Percentiles rank a stretch among this genome's conserved stretches.
phyloP scores from a whole-genome alignment of 1,140 invertebrate species.

The Patella vulgata region DNA sequence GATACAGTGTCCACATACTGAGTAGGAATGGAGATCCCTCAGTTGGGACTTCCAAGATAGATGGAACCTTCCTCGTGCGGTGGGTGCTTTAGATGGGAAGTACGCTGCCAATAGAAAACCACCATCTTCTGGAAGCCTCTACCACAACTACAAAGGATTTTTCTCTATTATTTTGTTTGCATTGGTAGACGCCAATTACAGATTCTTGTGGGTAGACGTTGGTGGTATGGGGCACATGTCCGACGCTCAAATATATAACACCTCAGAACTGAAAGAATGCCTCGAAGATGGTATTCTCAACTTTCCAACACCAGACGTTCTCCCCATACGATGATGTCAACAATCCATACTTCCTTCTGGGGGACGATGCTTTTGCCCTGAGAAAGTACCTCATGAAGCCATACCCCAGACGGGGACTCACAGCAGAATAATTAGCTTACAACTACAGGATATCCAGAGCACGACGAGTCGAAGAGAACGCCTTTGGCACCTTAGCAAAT shows the following conservation, averaged over 20 bases:
- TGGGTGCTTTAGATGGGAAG: slow-evolving; percentile 8
- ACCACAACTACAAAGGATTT: slow-evolving; percentile 59
- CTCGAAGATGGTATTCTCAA: neutral
- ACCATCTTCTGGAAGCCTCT: slow-evolving; percentile 44
- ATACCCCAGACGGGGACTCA: slow-evolving; percentile 39
- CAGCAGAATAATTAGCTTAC: slow-evolving; percentile 36
- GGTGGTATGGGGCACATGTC: no score
- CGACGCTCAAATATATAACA: slow-evolving; percentile 6
- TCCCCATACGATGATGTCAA: slow-evolving; percentile 6
- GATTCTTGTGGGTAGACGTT: slow-evolving; percentile 59
- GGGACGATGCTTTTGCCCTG: slow-evolving; percentile 46
- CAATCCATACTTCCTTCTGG: slow-evolving; percentile 38
- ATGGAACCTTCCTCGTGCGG: slow-evolving; percentile 6
- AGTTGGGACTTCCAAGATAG: neutral
- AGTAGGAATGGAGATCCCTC: neutral
- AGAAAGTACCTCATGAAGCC: slow-evolving; percentile 35
- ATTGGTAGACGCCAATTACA: slow-evolving; percentile 59
- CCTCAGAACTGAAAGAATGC: neutral
- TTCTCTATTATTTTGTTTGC: slow-evolving; percentile 57
- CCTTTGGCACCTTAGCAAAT: no score
- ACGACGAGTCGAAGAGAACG: slow-evolving; percentile 52
- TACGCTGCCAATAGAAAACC: slow-evolving; percentile 27
- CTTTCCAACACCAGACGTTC: neutral
- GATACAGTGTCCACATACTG: neutral
- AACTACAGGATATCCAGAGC: slow-evolving; percentile 63